Base-by-base conservation (phyloP, 2,113 vertebrate genomes). In the Oxyura jamaicensis region DNA sequence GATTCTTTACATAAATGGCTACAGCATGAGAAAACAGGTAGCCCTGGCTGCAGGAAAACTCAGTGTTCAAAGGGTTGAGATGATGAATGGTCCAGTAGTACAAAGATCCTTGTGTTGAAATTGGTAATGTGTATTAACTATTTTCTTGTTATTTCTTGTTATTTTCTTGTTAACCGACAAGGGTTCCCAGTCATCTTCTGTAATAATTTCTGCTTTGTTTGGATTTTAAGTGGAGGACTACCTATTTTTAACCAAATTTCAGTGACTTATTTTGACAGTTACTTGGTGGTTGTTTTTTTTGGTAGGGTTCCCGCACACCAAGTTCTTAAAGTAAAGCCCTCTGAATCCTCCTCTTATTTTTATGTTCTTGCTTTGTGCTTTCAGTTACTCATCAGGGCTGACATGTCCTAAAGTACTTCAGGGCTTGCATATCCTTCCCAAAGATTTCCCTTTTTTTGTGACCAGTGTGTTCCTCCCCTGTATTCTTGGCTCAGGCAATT, bases 111-210 rank as follows among this genome's bases (percentile, higher is more conserved):
- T 59, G 6, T 41, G 35, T 33, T 53, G 36, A 50, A 44, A 58
- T 46, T 67, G 83, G 35, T 25, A 72, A 48, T 11, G 25, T n/a
- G 6, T 53, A n/a, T 72, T 71, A 74, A 81, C 28, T 36, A 52
- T 91, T 93, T 94, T 68, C 36, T 75, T 83, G 6, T 48, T 87
- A n/a, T n/a, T n/a, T n/a, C n/a, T n/a, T n/a, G n/a, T n/a, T n/a
- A n/a, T n/a, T n/a, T n/a, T n/a, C n/a, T n/a, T n/a, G n/a, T n/a
- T n/a, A n/a, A n/a, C 10, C 18, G 59, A 58, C 23, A 56, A 21
- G 15, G 7, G 3, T 39, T 79, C 14, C 22, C 6, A 21, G 18
- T 48, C 16, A 41, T 25, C 33, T 48, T 48, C 25, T 33, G 10
- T 18, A 33, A 59, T 80, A 76, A 48, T 31, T 62, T 6, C 8